Conservation (phyloP, 2,888 invertebrate genomes). For the Nemotelus nigrinus region DNA sequence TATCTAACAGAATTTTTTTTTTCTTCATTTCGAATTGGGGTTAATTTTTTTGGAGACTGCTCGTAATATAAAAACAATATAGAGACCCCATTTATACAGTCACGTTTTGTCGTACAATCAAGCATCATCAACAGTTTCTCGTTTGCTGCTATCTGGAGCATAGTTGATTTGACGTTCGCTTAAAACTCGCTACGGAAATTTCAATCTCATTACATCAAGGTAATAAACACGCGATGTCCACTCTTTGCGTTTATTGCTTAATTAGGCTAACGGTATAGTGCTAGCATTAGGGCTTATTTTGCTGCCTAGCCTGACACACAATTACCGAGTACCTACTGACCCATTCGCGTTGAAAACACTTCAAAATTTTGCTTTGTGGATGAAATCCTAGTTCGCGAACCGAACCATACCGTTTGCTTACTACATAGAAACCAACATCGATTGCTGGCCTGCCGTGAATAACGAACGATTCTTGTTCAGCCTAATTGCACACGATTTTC, state of each 20-base stretch:
- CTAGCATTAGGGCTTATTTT: conserved; percentile 13
- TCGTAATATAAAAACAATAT: not conserved
- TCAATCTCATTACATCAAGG: conserved; percentile 45
- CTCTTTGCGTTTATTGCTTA: conserved; percentile 50
- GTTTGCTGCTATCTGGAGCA: conserved; percentile 33
- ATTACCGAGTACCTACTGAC: not conserved
- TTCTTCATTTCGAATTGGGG: too few species aligned
- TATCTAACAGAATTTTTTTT: too few species aligned
- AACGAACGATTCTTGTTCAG: conserved; percentile 31
- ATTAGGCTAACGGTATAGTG: conserved; percentile 40
- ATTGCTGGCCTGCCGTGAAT: not conserved
- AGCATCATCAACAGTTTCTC: conserved; percentile 13
- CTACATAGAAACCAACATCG: not conserved
- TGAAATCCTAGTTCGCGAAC: not conserved
- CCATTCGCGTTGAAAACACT: not conserved
- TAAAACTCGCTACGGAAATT: conserved; percentile 40
- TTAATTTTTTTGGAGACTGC: too few species aligned
- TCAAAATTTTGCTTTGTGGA: not conserved
- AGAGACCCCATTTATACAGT: not conserved
- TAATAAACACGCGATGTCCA: conserved; percentile 48
- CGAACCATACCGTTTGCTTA: not conserved
- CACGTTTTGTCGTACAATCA: conserved; percentile 15
- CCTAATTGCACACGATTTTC: conserved; percentile 37
- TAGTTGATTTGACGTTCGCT: conserved; percentile 37
- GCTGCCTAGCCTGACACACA: not conserved